Evolutionary conservation across 1,140 invertebrate species (phyloP), one percentile per base, ranked within the genome.

Genomic region (Elymnias hypermnestra): DNA sequence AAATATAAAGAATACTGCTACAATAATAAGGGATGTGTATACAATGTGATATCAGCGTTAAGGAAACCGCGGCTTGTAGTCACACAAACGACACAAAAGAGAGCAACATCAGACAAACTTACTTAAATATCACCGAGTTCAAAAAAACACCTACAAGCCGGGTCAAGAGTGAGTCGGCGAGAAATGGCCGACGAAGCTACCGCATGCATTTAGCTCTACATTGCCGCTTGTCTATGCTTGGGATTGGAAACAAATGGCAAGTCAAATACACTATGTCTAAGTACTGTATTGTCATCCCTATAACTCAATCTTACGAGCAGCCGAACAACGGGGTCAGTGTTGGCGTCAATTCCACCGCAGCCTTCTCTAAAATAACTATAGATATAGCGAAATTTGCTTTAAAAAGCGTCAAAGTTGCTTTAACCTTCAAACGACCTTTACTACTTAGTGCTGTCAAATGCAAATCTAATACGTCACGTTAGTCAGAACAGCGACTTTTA

Each of bases 1-100:
- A 79, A 52, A 51, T 50, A 65, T 71, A 76, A 78, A 72, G 50
- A 83, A 77, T 83, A 77, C 76, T 82, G 74, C 71, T 81, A 76
- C 56, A 57, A 72, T 64, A 66, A 64, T 63, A 72, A 70, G 67
- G 67, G 73, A 72, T 59, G 63, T 76, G 63, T 70, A 67, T 71
- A 76, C 66, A 73, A 29, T 70, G 66, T 72, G 72, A 72, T 61
- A 70, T 69, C 6, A 78, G 70, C 78, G 69, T 68, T 69, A n/a
- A 63, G 57, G 63, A 71, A 68, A 59, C 62, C 61, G 48, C 53
- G 63, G 49, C 46, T 49, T 56, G 69, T 63, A 66, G 58, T n/a
- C n/a, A 64, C 58, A 2, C 17, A 9, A 15, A 33, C 22, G 26
- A 22, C 12, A 15, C 28, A 9, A 17, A 38, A 31, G 12, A 35